Conservation (phyloP, 92 coral and sea anemone species). For the Zoanthus gigantus region DNA sequence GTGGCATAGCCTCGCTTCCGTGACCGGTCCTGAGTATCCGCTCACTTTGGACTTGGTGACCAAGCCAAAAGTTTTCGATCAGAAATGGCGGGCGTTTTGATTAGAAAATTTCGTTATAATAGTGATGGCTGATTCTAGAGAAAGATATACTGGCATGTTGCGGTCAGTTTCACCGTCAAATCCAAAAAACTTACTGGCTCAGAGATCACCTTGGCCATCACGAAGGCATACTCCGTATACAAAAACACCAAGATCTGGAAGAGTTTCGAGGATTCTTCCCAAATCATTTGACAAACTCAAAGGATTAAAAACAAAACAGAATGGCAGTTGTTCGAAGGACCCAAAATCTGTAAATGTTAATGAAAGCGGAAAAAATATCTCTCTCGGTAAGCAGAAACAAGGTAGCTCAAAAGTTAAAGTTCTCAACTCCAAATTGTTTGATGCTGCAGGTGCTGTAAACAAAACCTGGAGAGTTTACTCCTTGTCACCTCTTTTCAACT, state of each 20-base stretch:
- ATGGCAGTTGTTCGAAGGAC: conserved; percentile 16
- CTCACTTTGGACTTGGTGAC: conserved; percentile 58
- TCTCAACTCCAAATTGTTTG: conserved; percentile 24
- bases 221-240: conserved; percentile 87
- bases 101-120: not conserved
- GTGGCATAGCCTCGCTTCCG: conserved; percentile 99
- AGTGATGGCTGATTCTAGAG: conserved; percentile 62
- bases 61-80: conserved; percentile 33
- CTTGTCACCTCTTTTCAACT: conserved; percentile 85
- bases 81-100: conserved; percentile 66
- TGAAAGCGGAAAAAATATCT: not conserved
- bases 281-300: conserved; percentile 8
- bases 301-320: conserved; percentile 16
- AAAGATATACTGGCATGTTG: conserved; percentile 9
- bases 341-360: not conserved
- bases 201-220: conserved; percentile 76
- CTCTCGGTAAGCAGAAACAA: not conserved
- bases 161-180: conserved; percentile 35
- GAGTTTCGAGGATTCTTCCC: conserved; percentile 59
- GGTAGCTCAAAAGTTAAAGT: not conserved
- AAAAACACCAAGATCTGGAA: conserved; percentile 79
- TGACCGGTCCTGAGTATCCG: conserved; percentile 56
- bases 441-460: conserved; percentile 61
- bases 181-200: conserved; percentile 25
- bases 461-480: conserved; percentile 89